Evolutionary conservation across 2,113 vertebrate genomes (phyloP), one percentile per base, ranked within the genome.

Genomic region (Pelobates fuscus): DNA sequence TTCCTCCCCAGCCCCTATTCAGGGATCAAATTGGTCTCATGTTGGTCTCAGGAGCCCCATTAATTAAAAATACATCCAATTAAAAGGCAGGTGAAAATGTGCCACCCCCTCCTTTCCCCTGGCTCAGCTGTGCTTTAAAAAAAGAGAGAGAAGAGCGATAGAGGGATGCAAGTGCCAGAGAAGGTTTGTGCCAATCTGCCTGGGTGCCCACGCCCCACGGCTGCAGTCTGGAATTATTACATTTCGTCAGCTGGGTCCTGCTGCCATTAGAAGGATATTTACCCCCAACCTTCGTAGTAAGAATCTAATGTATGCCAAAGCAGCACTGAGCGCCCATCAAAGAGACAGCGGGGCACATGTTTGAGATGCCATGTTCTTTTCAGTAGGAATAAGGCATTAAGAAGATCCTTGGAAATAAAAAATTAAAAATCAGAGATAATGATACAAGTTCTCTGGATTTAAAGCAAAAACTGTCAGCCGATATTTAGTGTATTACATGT

Each of bases 21-120:
- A 92, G 89, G 84, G 88, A 82, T 83, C 87, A 79, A 80, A 86
- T 89, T 88, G 73, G 89, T 90, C 91, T 93, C 89, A 81, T 84
- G 87, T 84, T 63, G 85, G 86, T 92, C 91, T 89, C 91, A 71
- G 80, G 85, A 89, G 91, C 87, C 82, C 88, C 90, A 91, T 92
- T 92, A 93, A 93, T 93, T 93, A 93, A 92, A 91, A 92, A 89
- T 89, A 92, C 90, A 93, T 92, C 91, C 91, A 93, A 92, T 93
- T 93, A 93, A 92, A 91, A 91, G 91, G 89, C 91, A 92, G 91
- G 91, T 92, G 91, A 92, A 89, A 87, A 87, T 84, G 89, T 84
- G 90, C 87, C 79, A 86, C 69, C 79, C 80, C 46, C 84, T 84
- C 79, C 74, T 68, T 26, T 8, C 26, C 70, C 77, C 62, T 7